phyloP scores from a whole-genome alignment of 2,797 vertebrate species.

The Hafferia zeledoni region DNA sequence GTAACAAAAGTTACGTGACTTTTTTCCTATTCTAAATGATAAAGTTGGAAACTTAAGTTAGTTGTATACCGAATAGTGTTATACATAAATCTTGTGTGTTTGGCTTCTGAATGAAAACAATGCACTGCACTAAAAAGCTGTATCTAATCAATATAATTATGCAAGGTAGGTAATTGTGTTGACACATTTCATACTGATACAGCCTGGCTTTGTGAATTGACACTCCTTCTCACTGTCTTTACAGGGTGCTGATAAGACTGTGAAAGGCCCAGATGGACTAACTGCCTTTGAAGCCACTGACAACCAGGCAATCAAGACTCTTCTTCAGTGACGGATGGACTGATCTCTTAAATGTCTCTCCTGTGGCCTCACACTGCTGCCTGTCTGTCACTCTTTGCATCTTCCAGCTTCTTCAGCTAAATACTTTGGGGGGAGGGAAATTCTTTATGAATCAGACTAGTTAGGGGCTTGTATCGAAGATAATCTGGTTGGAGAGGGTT shows the following conservation, averaged over 20 bases:
- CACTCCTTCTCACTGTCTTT: constrained; percentile 39
- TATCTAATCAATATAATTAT: neutral
- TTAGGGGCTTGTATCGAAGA: constrained; percentile 54
- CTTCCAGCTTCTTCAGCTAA: constrained; percentile 83
- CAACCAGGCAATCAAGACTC: constrained; percentile 84
- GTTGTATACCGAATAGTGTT: neutral
- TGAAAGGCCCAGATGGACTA: constrained; percentile 84
- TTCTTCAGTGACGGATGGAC: constrained; percentile 81
- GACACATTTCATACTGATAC: neutral
- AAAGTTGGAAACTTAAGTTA: neutral
- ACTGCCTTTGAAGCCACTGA: constrained; percentile 84
- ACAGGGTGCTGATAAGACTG: constrained; percentile 84
- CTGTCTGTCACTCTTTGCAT: constrained; percentile 82
- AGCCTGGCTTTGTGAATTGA: neutral
- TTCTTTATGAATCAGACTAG: constrained; percentile 71
- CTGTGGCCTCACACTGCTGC: constrained; percentile 84
- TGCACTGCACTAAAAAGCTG: neutral
- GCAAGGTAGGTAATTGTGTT: neutral
- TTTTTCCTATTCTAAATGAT: neutral
- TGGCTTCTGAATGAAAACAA: neutral
- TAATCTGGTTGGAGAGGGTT: constrained; percentile 47
- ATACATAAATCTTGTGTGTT: neutral
- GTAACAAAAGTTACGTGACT: neutral
- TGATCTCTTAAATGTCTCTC: constrained; percentile 76
- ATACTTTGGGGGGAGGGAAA: constrained; percentile 76